Evolutionary conservation across 1,140 invertebrate species (phyloP).

Genomic region (Calephelis nemesis): DNA sequence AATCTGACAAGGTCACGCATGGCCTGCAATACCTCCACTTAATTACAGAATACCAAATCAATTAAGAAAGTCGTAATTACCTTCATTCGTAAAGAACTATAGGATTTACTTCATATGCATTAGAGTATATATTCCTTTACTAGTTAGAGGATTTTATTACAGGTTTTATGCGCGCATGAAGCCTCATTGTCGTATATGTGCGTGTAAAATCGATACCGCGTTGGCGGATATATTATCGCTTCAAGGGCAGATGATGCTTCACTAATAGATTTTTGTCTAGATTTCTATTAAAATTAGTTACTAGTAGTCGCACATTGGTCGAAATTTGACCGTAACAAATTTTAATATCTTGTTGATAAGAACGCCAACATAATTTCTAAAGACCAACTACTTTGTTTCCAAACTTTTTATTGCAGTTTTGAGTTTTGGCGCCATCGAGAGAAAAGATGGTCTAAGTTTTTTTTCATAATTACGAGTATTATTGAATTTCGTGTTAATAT

Average conservation of each 20-base stretch:
- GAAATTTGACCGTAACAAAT: too few species aligned
- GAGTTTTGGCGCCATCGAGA: too few species aligned
- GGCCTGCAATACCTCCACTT: slow-evolving; percentile 52
- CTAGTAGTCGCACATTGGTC: too few species aligned
- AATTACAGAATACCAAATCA: slow-evolving; percentile 48
- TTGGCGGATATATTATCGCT: slow-evolving; percentile 50
- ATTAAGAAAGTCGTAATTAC: slow-evolving; percentile 35
- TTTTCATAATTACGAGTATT: too few species aligned
- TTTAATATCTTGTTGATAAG: too few species aligned
- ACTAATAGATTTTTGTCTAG: slow-evolving; percentile 13
- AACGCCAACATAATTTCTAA: too few species aligned
- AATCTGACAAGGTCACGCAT: slow-evolving; percentile 47
- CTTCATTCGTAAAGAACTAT: slow-evolving; percentile 22
- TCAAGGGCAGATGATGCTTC: slow-evolving; percentile 46
- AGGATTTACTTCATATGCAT: slow-evolving; percentile 26
- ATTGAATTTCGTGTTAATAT: too few species aligned
- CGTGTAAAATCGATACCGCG: slow-evolving; percentile 68
- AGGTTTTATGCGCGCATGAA: slow-evolving; percentile 47
- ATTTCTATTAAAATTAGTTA: slow-evolving; percentile 3
- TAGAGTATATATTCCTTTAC: slow-evolving; percentile 34
- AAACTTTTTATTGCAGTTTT: too few species aligned
- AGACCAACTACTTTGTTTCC: too few species aligned
- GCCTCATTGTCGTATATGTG: slow-evolving; percentile 61
- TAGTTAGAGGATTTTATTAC: slow-evolving; percentile 32
- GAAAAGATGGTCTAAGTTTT: too few species aligned